These are phyloP conservation scores for Hormaphis cornu DNA, from an alignment of 1,140 invertebrate species.

Conservation along the genomic window DNA sequence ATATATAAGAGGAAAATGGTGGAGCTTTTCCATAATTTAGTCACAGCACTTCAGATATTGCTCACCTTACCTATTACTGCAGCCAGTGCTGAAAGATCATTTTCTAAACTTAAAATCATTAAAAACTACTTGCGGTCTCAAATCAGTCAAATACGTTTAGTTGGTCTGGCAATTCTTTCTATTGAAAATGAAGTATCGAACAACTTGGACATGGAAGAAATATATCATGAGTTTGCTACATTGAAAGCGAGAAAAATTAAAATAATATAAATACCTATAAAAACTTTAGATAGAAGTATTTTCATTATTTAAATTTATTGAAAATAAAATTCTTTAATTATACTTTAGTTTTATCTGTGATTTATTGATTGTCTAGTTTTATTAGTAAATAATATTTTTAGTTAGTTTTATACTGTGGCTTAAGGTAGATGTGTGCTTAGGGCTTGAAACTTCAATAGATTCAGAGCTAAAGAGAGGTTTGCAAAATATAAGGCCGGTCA, in stretches of 20 bases:
- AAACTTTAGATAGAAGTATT: no score
- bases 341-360: no score
- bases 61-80: neutral
- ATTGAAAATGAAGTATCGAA: neutral
- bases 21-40: slow-evolving; percentile 43
- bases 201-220: neutral
- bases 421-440: no score
- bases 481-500: no score
- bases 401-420: no score
- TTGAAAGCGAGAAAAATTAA: neutral
- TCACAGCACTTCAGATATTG: slow-evolving; percentile 66
- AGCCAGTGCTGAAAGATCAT: neutral
- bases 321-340: no score
- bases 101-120: neutral
- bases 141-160: slow-evolving; percentile 32
- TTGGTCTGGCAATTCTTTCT: neutral
- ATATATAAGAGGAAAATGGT: neutral
- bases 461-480: no score
- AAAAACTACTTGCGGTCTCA: slow-evolving; percentile 38
- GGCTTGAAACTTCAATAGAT: no score
- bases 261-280: neutral
- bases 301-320: no score
- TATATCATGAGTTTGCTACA: neutral
- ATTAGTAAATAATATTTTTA: no score
- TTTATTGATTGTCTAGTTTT: no score